Evolutionary conservation across 2,797 vertebrate species (phyloP).

Genomic region (Neosalanx taihuensis): DNA sequence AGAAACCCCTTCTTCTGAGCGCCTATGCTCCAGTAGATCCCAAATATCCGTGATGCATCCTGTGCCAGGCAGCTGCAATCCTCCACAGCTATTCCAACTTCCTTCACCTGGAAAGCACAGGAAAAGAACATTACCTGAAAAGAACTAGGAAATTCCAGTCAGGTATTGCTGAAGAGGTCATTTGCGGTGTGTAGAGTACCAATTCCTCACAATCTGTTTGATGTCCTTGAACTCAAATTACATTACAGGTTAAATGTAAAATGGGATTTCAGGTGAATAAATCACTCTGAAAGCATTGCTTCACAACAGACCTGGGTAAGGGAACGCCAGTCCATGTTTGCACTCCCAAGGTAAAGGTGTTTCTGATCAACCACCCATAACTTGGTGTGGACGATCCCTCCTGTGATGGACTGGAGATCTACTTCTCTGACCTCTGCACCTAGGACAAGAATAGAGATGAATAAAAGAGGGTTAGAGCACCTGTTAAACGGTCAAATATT

Average conservation of each 20-base stretch:
- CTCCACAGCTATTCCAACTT: constrained; percentile 71
- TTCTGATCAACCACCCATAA: constrained; percentile 76
- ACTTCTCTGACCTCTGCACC: constrained; percentile 73
- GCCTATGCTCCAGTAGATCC: constrained; percentile 71
- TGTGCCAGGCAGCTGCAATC: constrained; percentile 79
- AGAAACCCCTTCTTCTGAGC: constrained; percentile 54
- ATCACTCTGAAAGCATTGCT: constrained; percentile 1
- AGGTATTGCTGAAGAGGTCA: neutral
- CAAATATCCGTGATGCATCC: constrained; percentile 72
- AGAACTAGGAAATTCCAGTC: neutral
- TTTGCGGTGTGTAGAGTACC: neutral
- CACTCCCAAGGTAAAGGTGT: constrained; percentile 78
- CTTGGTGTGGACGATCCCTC: constrained; percentile 77
- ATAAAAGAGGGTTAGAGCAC: neutral
- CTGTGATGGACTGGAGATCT: constrained; percentile 66
- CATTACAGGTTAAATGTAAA: neutral
- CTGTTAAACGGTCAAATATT: neutral
- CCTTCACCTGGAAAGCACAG: constrained; percentile 70
- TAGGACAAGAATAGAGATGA: constrained; percentile 24
- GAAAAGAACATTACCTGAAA: neutral
- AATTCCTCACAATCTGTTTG: neutral
- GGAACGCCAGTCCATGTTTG: constrained; percentile 82
- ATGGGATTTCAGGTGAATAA: neutral
- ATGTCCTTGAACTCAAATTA: neutral
- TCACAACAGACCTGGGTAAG: constrained; percentile 71